A percentile compares a stretch with the other conserved stretches of the same genome.
Evolutionary conservation across 92 coral and sea anemone species (phyloP).

Genomic region (Zoanthus sansibaricus): DNA sequence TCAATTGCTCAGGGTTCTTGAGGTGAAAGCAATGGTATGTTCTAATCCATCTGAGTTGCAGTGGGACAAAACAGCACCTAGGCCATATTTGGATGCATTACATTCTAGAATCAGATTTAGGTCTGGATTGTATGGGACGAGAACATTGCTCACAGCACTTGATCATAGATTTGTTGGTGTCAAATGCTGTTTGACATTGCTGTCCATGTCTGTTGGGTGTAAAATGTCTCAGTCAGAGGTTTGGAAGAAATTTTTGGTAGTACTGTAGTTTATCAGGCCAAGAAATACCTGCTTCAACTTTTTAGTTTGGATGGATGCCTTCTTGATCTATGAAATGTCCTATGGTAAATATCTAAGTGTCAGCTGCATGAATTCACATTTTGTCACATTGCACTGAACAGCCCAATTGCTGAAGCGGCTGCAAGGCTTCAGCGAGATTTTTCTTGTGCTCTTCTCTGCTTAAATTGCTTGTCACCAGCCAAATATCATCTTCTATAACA

Average conservation of each 20-base stretch:
- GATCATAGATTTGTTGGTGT: conserved; percentile 31
- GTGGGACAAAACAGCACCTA: conserved; percentile 1
- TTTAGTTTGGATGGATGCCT: conserved; percentile 5
- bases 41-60: neutral
- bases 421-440: no score
- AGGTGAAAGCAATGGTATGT: conserved; percentile 1
- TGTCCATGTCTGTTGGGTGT: neutral
- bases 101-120: neutral
- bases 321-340: conserved; percentile 4
- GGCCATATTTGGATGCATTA: conserved; percentile 16
- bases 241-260: conserved; percentile 13
- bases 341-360: neutral
- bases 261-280: conserved; percentile 23
- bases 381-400: neutral
- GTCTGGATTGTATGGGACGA: conserved; percentile 10
- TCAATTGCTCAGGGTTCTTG: conserved; percentile 1
- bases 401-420: conserved; percentile 20
- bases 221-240: neutral
- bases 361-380: no score
- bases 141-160: neutral
- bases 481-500: conserved; percentile 29
- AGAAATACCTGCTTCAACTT: neutral
- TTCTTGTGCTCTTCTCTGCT: neutral
- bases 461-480: neutral
- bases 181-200: neutral